These are phyloP conservation scores for Salpingus planirostris DNA, from an alignment of 2,888 invertebrate genomes.

Conservation along the genomic window DNA sequence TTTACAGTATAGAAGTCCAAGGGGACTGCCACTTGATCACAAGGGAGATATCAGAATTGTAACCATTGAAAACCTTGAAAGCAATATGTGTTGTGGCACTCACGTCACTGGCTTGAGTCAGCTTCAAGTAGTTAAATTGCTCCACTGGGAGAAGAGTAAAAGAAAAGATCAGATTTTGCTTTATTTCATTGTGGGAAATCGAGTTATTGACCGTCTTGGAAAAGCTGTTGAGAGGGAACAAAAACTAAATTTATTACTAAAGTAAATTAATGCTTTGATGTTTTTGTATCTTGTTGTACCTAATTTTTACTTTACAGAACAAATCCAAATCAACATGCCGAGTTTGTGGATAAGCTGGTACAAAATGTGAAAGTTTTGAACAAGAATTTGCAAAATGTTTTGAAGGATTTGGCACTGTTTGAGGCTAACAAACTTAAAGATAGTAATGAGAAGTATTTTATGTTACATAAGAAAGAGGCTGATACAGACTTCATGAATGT, in stretches of 20 bases:
- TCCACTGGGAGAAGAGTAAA: slow-evolving; percentile 65
- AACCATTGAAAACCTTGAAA: slow-evolving; percentile 65
- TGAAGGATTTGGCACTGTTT: slow-evolving; percentile 61
- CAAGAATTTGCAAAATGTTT: slow-evolving; percentile 55
- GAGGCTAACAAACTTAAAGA: slow-evolving; percentile 55
- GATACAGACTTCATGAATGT: slow-evolving; percentile 68
- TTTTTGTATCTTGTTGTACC: slow-evolving; percentile 24
- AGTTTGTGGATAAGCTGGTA: slow-evolving; percentile 65
- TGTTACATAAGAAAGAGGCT: slow-evolving; percentile 62
- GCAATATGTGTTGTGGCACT: slow-evolving; percentile 83
- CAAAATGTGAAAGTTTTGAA: slow-evolving; percentile 54
- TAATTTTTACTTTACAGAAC: too few relatives aligned
- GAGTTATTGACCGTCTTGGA: slow-evolving; percentile 55
- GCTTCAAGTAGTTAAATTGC: slow-evolving; percentile 56
- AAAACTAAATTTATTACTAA: slow-evolving; percentile 57
- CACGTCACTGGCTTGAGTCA: slow-evolving; percentile 70
- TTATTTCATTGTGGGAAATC: slow-evolving; percentile 63
- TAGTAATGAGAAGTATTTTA: slow-evolving; percentile 47
- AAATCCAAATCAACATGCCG: slow-evolving; percentile 59
- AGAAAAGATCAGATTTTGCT: slow-evolving; percentile 54
- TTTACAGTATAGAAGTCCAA: slow-evolving; percentile 49
- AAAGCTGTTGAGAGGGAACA: slow-evolving; percentile 58
- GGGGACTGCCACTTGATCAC: slow-evolving; percentile 74
- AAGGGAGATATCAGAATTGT: slow-evolving; percentile 68
- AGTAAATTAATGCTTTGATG: slow-evolving; percentile 43